Evolutionary conservation across 2,797 vertebrate genomes (phyloP).

Genomic region (Cyclopterus lumpus): DNA sequence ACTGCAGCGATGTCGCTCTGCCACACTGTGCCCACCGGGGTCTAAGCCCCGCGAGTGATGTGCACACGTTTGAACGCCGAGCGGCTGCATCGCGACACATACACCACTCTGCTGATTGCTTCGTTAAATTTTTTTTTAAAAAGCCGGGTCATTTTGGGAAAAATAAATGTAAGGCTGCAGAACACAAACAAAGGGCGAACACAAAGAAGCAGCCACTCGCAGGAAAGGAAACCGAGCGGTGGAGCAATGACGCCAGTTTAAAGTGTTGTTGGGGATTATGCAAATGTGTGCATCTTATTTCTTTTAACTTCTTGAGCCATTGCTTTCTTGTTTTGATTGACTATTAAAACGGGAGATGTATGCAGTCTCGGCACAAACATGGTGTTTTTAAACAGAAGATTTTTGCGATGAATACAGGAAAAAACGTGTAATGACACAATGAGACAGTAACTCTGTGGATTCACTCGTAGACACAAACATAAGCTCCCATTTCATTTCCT

Average conservation of each 20-base stretch:
- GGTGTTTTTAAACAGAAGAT: not conserved
- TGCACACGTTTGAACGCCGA: not conserved
- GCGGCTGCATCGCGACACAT: not conserved
- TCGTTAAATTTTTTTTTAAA: not conserved
- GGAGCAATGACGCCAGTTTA: slow-evolving; percentile 20
- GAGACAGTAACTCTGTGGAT: not conserved
- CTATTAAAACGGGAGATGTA: not conserved
- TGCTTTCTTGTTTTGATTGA: slow-evolving; percentile 1
- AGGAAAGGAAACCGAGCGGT: slow-evolving; percentile 2
- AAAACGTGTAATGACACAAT: not conserved
- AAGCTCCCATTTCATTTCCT: slow-evolving; percentile 26
- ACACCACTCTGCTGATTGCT: slow-evolving; percentile 3
- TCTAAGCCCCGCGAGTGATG: not conserved
- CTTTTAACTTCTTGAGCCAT: slow-evolving; percentile 8
- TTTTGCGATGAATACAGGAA: not conserved
- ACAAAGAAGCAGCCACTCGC: not conserved
- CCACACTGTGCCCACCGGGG: not conserved
- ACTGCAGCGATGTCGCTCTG: not conserved
- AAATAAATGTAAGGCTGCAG: not conserved
- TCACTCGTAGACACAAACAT: slow-evolving; percentile 19
- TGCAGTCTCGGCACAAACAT: not conserved
- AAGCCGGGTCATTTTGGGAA: not conserved
- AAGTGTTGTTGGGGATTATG: slow-evolving; percentile 24
- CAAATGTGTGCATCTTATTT: slow-evolving; percentile 30
- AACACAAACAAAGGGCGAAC: too few species aligned